Base-by-base conservation (phyloP, 53 echinoderm and acorn worm species). In the Paracentrotus lividus region DNA sequence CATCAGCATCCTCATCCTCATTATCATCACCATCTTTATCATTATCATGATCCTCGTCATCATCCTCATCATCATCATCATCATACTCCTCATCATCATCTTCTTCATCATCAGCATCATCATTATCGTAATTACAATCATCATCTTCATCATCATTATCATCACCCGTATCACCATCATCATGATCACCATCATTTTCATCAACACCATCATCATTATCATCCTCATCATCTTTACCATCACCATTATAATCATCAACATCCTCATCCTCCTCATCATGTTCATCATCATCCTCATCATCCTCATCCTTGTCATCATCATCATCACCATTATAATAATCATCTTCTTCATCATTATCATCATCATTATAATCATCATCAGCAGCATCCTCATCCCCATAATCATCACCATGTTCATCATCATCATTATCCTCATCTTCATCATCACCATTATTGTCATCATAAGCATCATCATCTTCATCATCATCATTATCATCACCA, bases 361-460 rank as follows among this genome's bases (percentile, higher is more conserved):
- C 34, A 31, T 86, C 56, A 53, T 36, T 34, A 53, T 12, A 15
- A 55, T 34, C 51, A 86, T 21, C 86, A 86, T 2, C n/a, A 90
- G n/a, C n/a, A 45, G 1, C 14, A 44, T 45, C 78, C 21, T n/a
- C 78, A 44, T 9, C 45, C 20, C 7, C 47, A 43, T 34, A 7
- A 78, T 86, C 56, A 54, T 20, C 86, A 54, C 16, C 55, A 54
- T 55, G 54, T 54, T 55, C 86, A 54, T 34, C 86, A 31, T 55
- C 86, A 29, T 20, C 32, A 52, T 55, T 36, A 53, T 51, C n/a
- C n/a, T n/a, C 49, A 43, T 0, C 36, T 34, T 1, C 55, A 55
- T 33, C 55, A 32, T 86, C 56, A 54, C 15, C 6, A 85, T 85
- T 29, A 52, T n/a, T 8, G 26, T 3, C 23, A 52, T 27, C 3